These are phyloP conservation scores for Epiblema foenella DNA, from an alignment of 2,888 invertebrate genomes.

Conservation along the genomic window DNA sequence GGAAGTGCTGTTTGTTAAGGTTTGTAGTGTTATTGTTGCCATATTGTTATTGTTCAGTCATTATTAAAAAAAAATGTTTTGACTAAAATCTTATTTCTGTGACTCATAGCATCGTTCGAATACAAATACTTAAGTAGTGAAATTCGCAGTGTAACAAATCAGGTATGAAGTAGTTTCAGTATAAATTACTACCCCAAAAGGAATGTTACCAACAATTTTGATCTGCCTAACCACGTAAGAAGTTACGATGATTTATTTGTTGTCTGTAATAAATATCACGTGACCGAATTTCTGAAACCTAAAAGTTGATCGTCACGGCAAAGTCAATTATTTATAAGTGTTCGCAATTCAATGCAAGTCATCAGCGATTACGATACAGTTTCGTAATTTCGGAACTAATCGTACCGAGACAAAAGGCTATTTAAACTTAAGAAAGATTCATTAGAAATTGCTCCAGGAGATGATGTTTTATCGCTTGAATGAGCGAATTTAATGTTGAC, in stretches of 20 bases:
- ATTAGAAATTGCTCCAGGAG: constrained; percentile 20
- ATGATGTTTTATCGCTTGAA: constrained; percentile 22
- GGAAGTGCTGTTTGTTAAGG: constrained; percentile 39
- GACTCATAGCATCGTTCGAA: neutral
- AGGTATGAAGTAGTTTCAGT: neutral
- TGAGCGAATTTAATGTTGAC: neutral
- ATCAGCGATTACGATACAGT: constrained; percentile 31
- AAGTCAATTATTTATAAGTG: constrained; percentile 25
- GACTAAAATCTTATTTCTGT: neutral
- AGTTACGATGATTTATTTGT: constrained; percentile 1
- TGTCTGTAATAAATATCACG: constrained; percentile 1
- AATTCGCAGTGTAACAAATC: neutral
- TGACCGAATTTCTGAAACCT: constrained; percentile 5
- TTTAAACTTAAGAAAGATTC: constrained; percentile 17
- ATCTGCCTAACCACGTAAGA: neutral
- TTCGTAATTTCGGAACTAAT: constrained; percentile 42
- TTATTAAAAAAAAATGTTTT: neutral
- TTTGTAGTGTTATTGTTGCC: constrained; percentile 49
- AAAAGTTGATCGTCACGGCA: neutral
- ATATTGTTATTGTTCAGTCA: constrained; percentile 40
- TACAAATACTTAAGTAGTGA: neutral
- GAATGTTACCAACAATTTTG: neutral
- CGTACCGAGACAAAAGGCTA: constrained; percentile 33
- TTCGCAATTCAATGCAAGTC: constrained; percentile 19
- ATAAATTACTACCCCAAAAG: neutral